Conservation (phyloP, 1,140 invertebrate genomes). For the Sitophilus oryzae region DNA sequence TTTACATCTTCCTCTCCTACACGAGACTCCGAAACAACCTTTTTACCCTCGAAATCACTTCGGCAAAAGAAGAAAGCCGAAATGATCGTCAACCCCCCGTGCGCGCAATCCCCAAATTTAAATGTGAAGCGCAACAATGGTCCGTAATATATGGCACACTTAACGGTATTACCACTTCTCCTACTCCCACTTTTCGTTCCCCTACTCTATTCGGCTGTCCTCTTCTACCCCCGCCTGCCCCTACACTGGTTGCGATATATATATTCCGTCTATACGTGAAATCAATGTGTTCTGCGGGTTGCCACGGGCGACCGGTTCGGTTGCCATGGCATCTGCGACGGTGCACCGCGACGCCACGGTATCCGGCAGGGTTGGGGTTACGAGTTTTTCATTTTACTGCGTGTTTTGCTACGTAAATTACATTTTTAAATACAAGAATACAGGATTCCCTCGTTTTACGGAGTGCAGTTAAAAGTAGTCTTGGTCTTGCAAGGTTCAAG, state of each 20-base stretch:
- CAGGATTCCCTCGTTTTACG: too few species aligned
- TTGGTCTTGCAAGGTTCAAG: too few species aligned
- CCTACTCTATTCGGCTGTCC: background rate
- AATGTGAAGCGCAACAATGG: constrained; percentile 39
- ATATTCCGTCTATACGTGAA: constrained; percentile 45
- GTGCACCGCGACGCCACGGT: constrained; percentile 26
- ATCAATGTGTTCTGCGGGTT: constrained; percentile 43
- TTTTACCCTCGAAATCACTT: too few species aligned
- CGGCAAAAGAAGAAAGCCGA: constrained; percentile 1
- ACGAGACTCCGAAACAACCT: background rate
- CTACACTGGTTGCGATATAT: constrained; percentile 38
- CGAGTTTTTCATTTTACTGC: too few species aligned
- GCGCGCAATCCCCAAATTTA: constrained; percentile 34
- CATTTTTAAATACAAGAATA: too few species aligned
- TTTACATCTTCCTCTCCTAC: too few species aligned
- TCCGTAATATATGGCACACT: constrained; percentile 39
- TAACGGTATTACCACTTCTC: constrained; percentile 35
- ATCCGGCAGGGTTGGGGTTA: constrained; percentile 8
- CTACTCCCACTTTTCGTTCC: constrained; percentile 6
- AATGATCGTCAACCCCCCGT: constrained; percentile 23
- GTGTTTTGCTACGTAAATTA: constrained; percentile 10
- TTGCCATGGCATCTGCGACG: constrained; percentile 32
- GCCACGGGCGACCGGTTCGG: constrained; percentile 33
- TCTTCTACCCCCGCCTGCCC: constrained; percentile 10
- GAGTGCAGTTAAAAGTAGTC: too few species aligned